Base-by-base conservation (phyloP, 2,113 vertebrate genomes). In the Taxidea taxus region DNA sequence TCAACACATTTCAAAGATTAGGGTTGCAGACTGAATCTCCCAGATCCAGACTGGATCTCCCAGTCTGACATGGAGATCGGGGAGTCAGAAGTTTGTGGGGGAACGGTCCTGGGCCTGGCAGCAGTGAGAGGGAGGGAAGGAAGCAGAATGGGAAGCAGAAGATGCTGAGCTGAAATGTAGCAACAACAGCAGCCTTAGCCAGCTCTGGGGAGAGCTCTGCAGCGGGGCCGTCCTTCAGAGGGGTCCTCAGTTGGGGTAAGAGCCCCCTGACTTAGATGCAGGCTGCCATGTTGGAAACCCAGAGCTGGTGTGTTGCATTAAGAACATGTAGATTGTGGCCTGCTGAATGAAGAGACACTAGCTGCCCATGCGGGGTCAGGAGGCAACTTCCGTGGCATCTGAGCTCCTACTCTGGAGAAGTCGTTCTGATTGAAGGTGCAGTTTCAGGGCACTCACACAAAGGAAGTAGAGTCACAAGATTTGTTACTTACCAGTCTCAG, bases 111-210 rank as follows among this genome's bases (percentile, higher is more conserved):
- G 44, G 94, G 29, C 21, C 23, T 10, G 7, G 64, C 29, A 31
- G 7, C 56, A n/a, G 37, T 2, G 44, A 37, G 39, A 16, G 7
- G 29, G 16, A 64, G 37, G 31, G 58, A 49, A 21, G 11, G 37
- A 56, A n/a, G 21, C 72, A 62, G 74, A 54, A 77, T 49, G 34
- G n/a, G 7, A 1, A 10, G 72, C 11, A 47, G 68, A 49, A 77
- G 68, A 21, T 27, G 7, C 0, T 18, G 27, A 66, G 37, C 54
- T 16, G 44, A 47, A 11, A 14, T 4, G 21, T 1, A 16, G 18
- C 8, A 2, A 10, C 23, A 7, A 0, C 0, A 0, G 62, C 44
- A 74, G 56, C 2, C 64, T 62, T 11, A 58, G 82, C 20, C 27
- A 49, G 12, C 60, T 37, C 49, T 5, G 0, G 10, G 3, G 27